These are phyloP conservation scores for Phrixothrix hirtus DNA, from an alignment of 2,888 invertebrate genomes.

Conservation along the genomic window DNA sequence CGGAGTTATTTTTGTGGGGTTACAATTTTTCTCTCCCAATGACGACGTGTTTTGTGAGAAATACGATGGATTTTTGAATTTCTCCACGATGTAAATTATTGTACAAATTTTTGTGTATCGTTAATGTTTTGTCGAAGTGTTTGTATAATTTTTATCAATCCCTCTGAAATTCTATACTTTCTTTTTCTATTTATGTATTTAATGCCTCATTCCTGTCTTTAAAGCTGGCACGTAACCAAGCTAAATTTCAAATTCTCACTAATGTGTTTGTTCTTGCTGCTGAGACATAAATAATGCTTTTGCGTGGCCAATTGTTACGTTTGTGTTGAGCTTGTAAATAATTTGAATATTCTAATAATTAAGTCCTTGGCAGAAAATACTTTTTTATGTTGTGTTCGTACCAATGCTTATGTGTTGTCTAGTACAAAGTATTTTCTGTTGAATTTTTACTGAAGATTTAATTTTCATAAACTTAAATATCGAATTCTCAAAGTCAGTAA, in stretches of 20 bases:
- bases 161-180: constrained; percentile 11
- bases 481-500: not conserved
- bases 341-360: constrained; percentile 3
- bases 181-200: constrained; percentile 15
- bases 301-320: constrained; percentile 9
- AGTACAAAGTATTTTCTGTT: constrained; percentile 15
- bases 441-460: constrained; percentile 5
- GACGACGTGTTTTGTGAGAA: constrained; percentile 40
- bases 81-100: constrained; percentile 48
- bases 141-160: constrained; percentile 20
- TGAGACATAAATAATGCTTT: constrained; percentile 6
- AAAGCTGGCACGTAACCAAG: constrained; percentile 30
- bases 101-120: constrained; percentile 44
- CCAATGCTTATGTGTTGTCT: constrained; percentile 4
- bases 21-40: constrained; percentile 30
- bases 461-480: not conserved
- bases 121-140: constrained; percentile 22
- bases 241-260: constrained; percentile 27
- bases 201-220: constrained; percentile 21
- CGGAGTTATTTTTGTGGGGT: constrained; percentile 28
- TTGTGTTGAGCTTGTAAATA: constrained; percentile 10
- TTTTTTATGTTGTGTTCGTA: constrained; percentile 8
- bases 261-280: constrained; percentile 12
- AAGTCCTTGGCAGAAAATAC: constrained; percentile 10
- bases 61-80: constrained; percentile 46